A percentile compares a stretch with the other conserved stretches of the same genome.
Conservation (phyloP, 2,113 vertebrate genomes). For the Brienomyrus brachyistius region DNA sequence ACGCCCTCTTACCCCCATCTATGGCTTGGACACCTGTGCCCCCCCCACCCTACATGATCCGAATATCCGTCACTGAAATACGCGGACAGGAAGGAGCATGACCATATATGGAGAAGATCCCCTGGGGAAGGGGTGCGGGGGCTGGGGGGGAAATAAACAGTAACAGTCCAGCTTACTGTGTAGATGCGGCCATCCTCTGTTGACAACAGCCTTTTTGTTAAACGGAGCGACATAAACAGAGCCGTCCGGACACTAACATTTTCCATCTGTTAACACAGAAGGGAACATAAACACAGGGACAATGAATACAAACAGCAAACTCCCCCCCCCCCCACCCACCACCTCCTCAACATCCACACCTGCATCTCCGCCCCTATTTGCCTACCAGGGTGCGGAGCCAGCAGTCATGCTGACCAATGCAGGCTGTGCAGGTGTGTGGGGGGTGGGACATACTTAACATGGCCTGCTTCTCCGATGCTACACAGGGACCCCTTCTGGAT, state of each 20-base stretch:
- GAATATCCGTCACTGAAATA: neutral
- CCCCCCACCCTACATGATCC: neutral
- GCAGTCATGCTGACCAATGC: neutral
- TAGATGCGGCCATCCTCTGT: slow-evolving; percentile 19
- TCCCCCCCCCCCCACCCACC: neutral
- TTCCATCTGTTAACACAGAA: slow-evolving; percentile 23
- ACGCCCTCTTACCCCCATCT: neutral
- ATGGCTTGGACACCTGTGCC: neutral
- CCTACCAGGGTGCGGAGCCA: neutral
- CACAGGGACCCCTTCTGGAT: neutral
- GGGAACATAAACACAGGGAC: slow-evolving; percentile 6
- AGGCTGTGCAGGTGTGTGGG: neutral
- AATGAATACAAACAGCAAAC: neutral
- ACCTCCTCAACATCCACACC: neutral
- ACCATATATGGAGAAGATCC: neutral
- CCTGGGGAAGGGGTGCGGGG: neutral
- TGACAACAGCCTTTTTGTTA: slow-evolving; percentile 25
- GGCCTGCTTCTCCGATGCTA: neutral
- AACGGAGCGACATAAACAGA: slow-evolving; percentile 25
- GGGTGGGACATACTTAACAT: neutral
- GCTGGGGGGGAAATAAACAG: neutral
- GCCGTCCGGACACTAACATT: slow-evolving; percentile 21
- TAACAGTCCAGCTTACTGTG: slow-evolving; percentile 19
- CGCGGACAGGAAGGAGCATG: neutral
- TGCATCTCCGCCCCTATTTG: neutral